A percentile compares a stretch with the other conserved stretches of the same genome.
Conservation (phyloP, 2,888 invertebrate species). For the Dryococelus australis region DNA sequence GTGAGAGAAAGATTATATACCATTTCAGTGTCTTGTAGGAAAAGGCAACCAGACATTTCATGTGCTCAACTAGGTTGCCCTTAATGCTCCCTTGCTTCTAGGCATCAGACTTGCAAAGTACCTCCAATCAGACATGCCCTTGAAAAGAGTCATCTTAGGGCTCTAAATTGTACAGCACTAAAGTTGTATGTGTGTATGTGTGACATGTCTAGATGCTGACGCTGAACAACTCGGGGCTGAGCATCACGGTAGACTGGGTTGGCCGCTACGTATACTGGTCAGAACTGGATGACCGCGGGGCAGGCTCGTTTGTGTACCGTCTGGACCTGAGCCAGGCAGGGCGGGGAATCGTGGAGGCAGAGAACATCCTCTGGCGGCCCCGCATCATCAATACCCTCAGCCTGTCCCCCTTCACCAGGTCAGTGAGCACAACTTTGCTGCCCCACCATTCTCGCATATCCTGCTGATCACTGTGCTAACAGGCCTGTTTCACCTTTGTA, state of each 20-base stretch:
- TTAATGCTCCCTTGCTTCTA: no score
- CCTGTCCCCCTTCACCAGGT: conserved; percentile 79
- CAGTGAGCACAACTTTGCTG: conserved; percentile 48
- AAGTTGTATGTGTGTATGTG: background rate
- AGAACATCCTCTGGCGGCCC: conserved; percentile 58
- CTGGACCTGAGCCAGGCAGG: conserved; percentile 71
- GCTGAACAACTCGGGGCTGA: conserved; percentile 66
- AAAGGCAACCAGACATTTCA: no score
- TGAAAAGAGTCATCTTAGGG: no score
- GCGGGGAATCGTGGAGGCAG: conserved; percentile 54
- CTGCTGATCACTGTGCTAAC: background rate
- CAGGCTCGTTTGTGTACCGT: conserved; percentile 66
- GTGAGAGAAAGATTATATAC: no score
- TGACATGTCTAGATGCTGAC: conserved; percentile 59
- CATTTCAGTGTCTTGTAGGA: no score
- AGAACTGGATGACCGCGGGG: conserved; percentile 64
- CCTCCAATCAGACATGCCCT: no score
- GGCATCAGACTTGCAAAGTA: no score
- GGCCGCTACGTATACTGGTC: conserved; percentile 84
- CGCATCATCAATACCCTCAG: conserved; percentile 72
- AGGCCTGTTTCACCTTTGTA: conserved; percentile 12
- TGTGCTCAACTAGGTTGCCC: no score
- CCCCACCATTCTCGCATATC: background rate
- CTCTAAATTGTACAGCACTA: background rate
- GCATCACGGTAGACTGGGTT: conserved; percentile 88